Percentiles rank a stretch among this genome's conserved stretches.
phyloP scores from a whole-genome alignment of 2,888 invertebrate species.

The Parnassius mnemosyne region DNA sequence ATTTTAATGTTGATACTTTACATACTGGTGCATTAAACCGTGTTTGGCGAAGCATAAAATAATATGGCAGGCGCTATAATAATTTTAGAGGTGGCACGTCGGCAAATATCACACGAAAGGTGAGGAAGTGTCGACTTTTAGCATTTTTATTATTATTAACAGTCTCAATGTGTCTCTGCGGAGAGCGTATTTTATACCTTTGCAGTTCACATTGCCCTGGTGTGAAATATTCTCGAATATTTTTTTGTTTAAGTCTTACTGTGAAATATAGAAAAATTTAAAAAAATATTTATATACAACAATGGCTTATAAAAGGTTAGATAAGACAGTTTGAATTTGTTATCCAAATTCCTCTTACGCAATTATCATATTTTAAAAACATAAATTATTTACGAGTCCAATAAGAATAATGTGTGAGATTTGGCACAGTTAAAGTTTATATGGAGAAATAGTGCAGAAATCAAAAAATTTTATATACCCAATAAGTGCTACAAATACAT shows the following conservation, averaged over 20 bases:
- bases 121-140: conserved; percentile 9
- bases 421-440: too few species aligned
- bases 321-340: too few species aligned
- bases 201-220: not conserved
- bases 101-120: not conserved
- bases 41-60: conserved; percentile 1
- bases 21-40: conserved; percentile 1
- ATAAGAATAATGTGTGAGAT: too few species aligned
- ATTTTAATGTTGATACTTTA: conserved; percentile 1
- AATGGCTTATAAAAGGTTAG: too few species aligned
- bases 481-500: too few species aligned
- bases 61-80: conserved; percentile 2
- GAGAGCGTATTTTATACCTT: conserved; percentile 12
- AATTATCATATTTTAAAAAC: too few species aligned
- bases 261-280: too few species aligned
- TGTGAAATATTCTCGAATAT: conserved; percentile 13
- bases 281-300: too few species aligned
- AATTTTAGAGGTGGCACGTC: conserved; percentile 2
- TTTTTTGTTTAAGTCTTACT: conserved; percentile 2
- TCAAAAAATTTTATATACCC: too few species aligned
- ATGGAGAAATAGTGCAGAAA: too few species aligned
- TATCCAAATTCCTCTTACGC: too few species aligned
- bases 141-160: conserved; percentile 17
- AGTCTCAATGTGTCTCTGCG: conserved; percentile 7
- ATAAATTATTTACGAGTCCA: too few species aligned